A percentile compares a stretch with the other conserved stretches of the same genome.
phyloP scores from a whole-genome alignment of 2,113 vertebrate species.

The Salvator merianae region DNA sequence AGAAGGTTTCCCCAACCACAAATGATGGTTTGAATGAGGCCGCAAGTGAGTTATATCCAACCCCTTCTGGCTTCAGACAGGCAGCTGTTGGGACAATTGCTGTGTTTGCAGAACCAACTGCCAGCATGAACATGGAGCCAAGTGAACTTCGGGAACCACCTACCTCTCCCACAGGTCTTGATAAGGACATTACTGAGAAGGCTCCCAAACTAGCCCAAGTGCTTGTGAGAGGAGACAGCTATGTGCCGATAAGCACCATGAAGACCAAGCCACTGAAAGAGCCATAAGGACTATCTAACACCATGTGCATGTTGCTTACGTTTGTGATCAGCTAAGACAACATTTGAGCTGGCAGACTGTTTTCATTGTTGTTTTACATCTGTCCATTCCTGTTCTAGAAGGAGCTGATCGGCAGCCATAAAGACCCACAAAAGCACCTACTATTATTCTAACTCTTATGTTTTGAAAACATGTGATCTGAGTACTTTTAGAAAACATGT shows the following conservation, averaged over 20 bases:
- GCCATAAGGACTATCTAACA: background rate
- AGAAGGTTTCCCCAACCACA: background rate
- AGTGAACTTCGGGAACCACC: background rate
- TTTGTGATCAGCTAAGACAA: background rate
- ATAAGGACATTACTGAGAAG: background rate
- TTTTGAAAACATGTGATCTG: background rate
- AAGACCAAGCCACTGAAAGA: background rate
- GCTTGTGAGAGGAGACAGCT: slow-evolving; percentile 25
- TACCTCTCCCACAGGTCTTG: background rate
- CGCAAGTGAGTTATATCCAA: background rate
- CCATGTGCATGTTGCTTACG: background rate
- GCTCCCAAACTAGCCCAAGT: background rate
- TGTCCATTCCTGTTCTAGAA: background rate
- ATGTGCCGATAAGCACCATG: background rate
- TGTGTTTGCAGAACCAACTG: slow-evolving; percentile 12
- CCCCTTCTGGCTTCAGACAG: background rate
- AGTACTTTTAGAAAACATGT: background rate
- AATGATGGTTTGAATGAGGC: background rate
- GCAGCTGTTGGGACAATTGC: accelerated
- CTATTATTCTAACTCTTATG: background rate
- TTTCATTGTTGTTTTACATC: background rate
- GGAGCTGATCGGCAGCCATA: background rate
- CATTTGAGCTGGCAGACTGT: background rate
- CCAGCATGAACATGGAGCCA: background rate
- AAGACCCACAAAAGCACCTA: background rate